Evolutionary conservation across 2,888 invertebrate species (phyloP), one percentile per base, ranked within the genome.

Genomic region (Azorinus chamasolen): DNA sequence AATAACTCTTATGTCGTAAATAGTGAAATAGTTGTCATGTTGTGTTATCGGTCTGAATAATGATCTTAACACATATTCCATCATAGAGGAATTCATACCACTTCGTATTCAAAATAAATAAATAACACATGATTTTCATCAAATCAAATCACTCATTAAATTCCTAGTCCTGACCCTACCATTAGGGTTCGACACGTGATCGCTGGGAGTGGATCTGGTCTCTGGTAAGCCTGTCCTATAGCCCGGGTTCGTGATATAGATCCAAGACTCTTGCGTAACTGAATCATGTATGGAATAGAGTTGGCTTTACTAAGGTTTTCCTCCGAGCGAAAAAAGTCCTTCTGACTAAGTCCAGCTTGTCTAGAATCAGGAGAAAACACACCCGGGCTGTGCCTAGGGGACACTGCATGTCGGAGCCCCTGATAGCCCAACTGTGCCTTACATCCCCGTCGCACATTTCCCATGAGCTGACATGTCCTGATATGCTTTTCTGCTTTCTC

Each of bases 401-500:
- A 78, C 22, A 85, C 75, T 0, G 82, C 76, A 43, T 82, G 51
- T 18, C 79, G 80, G 10, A 85, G 57, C 8, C 82, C 66, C 39
- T 71, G 69, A 22, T 74, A 70, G 46, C 81, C 77, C 22, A 66
- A 66, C 14, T 70, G 70, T n/a, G 83, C 85, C 41, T 73, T 58
- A 46, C 85, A 83, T 22, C 83, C 79, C 22, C 85, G 27, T 41
- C 77, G 74, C 4, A 80, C 69, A 71, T 74, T 83, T 3, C 83
- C 79, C 1, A 79, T 63, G 6, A 70, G 70, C 51, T 85, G 85
- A 46, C 80, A 80, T 3, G 85, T 77, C 20, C 81, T 62, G 22
- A 85, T 85, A 53, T 85, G 85, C 18, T 74, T 58, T 20, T 79
- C 70, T 0, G 85, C 85, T 39, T 77, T 79, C 46, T 76, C 73